Evolutionary conservation across 2,888 invertebrate species (phyloP), one percentile per base, ranked within the genome.

Genomic region (Thymelicus lineola): DNA sequence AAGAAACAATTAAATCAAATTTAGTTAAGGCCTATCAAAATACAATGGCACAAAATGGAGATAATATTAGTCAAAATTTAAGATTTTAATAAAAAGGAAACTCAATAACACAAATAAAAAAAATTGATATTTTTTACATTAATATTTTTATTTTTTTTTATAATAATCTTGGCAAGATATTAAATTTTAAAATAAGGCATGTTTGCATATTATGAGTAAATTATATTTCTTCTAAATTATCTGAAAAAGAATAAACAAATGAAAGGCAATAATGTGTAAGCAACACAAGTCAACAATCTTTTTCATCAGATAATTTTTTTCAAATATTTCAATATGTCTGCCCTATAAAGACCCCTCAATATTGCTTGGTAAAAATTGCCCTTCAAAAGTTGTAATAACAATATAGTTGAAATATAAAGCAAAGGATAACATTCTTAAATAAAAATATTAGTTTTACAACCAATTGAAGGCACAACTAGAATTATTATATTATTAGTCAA

Each of bases 371-470:
- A 42, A 10, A 10, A 3, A 42, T 10, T 42, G 42, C 42, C 10
- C 12, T 12, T 42, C 42, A 42, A 42, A 12, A 10, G 12, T 42
- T 42, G 42, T 42, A 42, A 42, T 50, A 50, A 50, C 12, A 53
- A 57, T 57, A 57, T 57, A 57, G 6, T n/a, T 57, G 61, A 64
- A 59, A 45, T 14, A 45, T 17, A 38, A 46, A 67, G 61, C 53
- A 59, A 36, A 17, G 53, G 35, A 45, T 60, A 58, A 48, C 46
- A 28, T 46, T 15, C 55, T 68, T 61, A 62, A 28, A 35, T 55
- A 68, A 45, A 57, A 12, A 53, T 53, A 68, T 68, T 68, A 61
- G 67, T 68, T 55, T 36, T 46, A 68, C 46, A 68, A 61, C 61
- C 67, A 46, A 68, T 68, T 15, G 10, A 45, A 68, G 61, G 46